Conservation (phyloP, 2,113 vertebrate species). For the Lasiurus borealis region DNA sequence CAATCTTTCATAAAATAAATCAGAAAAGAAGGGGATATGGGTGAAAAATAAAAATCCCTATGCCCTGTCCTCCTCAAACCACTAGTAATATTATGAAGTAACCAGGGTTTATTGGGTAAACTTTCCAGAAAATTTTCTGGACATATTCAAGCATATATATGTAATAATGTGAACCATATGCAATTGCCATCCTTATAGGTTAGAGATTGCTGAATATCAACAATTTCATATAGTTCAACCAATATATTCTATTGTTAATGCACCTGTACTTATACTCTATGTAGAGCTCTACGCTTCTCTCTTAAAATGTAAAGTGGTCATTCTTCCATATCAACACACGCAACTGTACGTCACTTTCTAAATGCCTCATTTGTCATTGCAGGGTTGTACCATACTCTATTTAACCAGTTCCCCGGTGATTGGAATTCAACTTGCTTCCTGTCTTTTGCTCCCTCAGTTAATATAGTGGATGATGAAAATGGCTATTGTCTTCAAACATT, state of each 20-base stretch:
- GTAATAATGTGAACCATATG: neutral
- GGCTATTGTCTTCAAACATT: neutral
- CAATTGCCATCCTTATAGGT: neutral
- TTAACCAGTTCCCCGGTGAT: neutral
- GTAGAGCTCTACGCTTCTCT: neutral
- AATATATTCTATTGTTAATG: neutral
- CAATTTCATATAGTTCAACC: neutral
- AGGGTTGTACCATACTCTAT: neutral
- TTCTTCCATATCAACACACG: neutral
- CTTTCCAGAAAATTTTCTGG: neutral
- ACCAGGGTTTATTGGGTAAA: neutral
- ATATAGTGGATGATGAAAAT: neutral
- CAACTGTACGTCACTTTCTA: neutral
- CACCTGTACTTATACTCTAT: neutral
- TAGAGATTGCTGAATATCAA: neutral
- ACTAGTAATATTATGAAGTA: neutral
- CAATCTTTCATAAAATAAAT: neutral
- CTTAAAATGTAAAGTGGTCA: neutral
- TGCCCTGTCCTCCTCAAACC: neutral
- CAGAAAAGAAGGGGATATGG: neutral
- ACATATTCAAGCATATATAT: neutral
- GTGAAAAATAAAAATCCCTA: neutral
- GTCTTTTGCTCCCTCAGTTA: neutral
- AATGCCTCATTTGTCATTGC: neutral
- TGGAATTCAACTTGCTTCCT: neutral